Conservation (phyloP, 2,113 vertebrate species). For the human region DNA sequence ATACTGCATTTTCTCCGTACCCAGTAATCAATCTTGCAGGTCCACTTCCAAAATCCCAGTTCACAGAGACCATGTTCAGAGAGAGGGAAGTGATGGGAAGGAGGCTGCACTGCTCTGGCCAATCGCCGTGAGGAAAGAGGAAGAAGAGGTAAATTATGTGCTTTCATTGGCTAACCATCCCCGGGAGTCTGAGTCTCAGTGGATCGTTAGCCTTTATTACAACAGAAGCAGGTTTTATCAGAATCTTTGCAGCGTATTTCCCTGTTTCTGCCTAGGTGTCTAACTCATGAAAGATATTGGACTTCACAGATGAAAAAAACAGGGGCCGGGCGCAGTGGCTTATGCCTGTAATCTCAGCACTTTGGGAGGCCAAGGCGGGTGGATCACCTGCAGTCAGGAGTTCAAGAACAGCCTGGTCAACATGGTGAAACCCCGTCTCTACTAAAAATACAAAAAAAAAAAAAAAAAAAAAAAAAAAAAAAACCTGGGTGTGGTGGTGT, state of each 20-base stretch:
- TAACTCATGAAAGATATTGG: background rate
- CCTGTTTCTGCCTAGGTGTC: background rate
- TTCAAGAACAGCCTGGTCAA: no score
- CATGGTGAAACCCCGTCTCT: no score
- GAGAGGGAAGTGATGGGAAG: background rate
- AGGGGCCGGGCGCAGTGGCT: background rate
- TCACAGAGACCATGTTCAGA: background rate
- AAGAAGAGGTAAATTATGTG: background rate
- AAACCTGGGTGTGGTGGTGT: no score
- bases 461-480: no score
- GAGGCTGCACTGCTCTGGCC: background rate
- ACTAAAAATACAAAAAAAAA: no score
- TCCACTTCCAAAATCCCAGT: no score
- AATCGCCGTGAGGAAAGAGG: background rate
- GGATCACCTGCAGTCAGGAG: no score
- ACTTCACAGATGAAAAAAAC: background rate
- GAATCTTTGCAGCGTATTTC: background rate
- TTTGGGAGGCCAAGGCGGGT: no score
- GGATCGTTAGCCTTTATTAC: background rate
- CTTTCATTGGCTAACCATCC: background rate
- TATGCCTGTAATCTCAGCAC: no score
- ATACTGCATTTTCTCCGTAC: background rate
- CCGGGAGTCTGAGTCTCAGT: background rate
- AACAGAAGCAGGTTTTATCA: background rate
- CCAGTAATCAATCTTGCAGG: background rate